Evolutionary conservation across 2,888 invertebrate genomes (phyloP).

Genomic region (Melangyna quadrimaculata): DNA sequence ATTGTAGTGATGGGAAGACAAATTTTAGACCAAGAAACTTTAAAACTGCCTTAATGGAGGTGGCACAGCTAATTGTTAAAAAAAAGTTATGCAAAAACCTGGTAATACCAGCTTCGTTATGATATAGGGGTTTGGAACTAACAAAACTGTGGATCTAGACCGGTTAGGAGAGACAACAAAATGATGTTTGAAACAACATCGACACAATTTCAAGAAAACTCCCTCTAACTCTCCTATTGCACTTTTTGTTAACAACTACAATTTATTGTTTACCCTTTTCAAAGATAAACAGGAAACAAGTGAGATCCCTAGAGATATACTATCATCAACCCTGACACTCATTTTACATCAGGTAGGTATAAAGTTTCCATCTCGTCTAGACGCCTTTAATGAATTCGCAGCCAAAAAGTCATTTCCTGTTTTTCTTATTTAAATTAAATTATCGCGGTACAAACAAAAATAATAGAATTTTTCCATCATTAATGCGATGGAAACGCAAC

Average conservation of each 20-base stretch:
- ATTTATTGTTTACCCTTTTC: constrained; percentile 14
- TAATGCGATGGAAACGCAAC: constrained; percentile 24
- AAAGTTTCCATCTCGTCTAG: constrained; percentile 53
- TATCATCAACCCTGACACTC: constrained; percentile 34
- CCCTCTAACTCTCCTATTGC: neutral
- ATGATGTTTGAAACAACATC: no score
- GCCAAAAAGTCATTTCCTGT: constrained; percentile 47
- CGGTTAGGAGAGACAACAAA: no score
- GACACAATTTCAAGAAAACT: no score
- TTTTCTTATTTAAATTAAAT: constrained; percentile 62
- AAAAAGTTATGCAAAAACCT: no score
- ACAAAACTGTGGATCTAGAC: no score
- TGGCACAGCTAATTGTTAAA: no score
- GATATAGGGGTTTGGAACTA: no score
- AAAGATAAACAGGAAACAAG: constrained; percentile 29
- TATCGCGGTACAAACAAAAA: constrained; percentile 15
- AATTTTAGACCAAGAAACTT: no score
- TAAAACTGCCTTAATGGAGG: no score
- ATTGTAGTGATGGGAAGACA: no score
- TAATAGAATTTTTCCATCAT: constrained; percentile 6
- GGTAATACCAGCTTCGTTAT: no score
- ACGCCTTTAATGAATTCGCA: constrained; percentile 53
- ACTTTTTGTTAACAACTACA: neutral
- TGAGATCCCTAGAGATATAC: constrained; percentile 21
- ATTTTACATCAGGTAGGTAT: neutral